Base-by-base conservation (phyloP, 2,888 invertebrate genomes). In the Drosophila neoperkinsi region DNA sequence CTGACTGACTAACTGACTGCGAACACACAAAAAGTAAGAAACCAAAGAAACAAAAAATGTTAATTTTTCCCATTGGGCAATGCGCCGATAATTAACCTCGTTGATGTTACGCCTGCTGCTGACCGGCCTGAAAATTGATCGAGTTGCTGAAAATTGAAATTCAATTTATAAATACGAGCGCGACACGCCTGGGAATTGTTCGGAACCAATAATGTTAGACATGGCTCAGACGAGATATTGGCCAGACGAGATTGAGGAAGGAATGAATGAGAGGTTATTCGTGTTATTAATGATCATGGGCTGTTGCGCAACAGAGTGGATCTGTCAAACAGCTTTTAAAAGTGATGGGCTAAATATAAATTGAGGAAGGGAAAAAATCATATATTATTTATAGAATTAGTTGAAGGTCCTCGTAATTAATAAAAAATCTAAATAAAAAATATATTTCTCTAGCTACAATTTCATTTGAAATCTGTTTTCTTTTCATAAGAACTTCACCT, bases 41-140 rank as follows among this genome's bases (percentile, higher is more conserved):
- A 30, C 41, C 13, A 41, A 61, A 16, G 36, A 46, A 58, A 21
- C 9, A 46, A 64, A 30, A 28, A 82, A 82, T 90, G 88, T 85
- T 82, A 90, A 88, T 88, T 86, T 90, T 81, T 53, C 51, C 46
- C 81, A 90, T 86, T 86, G 82, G 66, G 79, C 87, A 87, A 90
- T 81, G 70, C 57, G 73, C 64, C 75, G 84, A 88, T 87, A 83
- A 87, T 90, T 87, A 87, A 90, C 87, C 90, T 86, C 84, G 78
- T 83, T 87, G 72, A 67, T 79, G 89, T 69, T 80, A 53, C 69
- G 69, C 51, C 62, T 52, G 34, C 38, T 28, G 64, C 31, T 50
- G 57, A 31, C 21, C 58, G 53, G 67, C 79, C 64, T 78, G 68
- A 62, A 81, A 78, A 75, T 68, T 67, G 71, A 80, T 78, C 74